These are phyloP conservation scores for Brachyrhaphis roseni DNA, from an alignment of 2,797 vertebrate species.

Conservation along the genomic window DNA sequence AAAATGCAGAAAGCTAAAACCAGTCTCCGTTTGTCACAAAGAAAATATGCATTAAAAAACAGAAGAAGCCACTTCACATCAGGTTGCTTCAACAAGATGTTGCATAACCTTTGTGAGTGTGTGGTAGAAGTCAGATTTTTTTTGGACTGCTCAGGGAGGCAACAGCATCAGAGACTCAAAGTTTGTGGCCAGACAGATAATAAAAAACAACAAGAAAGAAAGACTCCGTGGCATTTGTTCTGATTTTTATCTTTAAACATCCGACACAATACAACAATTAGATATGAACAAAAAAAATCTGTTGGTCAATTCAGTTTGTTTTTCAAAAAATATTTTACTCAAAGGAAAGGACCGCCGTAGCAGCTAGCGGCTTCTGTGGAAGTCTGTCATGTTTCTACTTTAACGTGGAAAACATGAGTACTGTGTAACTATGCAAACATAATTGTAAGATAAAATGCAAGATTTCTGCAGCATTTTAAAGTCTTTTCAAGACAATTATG, in stretches of 20 bases:
- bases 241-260: not conserved
- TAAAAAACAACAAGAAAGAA: not conserved
- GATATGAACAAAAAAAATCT: not conserved
- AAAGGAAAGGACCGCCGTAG: not conserved
- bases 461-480: too few relatives aligned
- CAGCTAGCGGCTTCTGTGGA: not conserved
- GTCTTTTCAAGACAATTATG: too few relatives aligned
- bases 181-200: too few relatives aligned
- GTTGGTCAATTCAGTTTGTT: not conserved
- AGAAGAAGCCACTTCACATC: not conserved
- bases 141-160: not conserved
- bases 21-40: not conserved
- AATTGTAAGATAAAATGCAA: not conserved
- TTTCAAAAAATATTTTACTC: not conserved
- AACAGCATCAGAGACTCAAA: too few relatives aligned
- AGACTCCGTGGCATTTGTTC: not conserved
- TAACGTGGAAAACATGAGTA: not conserved
- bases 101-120: not conserved
- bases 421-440: not conserved
- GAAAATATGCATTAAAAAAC: not conserved
- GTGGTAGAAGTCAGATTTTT: not conserved
- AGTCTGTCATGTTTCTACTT: not conserved
- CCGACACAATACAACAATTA: not conserved
- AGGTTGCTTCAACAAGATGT: not conserved
- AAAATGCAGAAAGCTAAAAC: not conserved